Conservation (phyloP, 2,113 vertebrate species). For the Oryzias celebensis region DNA sequence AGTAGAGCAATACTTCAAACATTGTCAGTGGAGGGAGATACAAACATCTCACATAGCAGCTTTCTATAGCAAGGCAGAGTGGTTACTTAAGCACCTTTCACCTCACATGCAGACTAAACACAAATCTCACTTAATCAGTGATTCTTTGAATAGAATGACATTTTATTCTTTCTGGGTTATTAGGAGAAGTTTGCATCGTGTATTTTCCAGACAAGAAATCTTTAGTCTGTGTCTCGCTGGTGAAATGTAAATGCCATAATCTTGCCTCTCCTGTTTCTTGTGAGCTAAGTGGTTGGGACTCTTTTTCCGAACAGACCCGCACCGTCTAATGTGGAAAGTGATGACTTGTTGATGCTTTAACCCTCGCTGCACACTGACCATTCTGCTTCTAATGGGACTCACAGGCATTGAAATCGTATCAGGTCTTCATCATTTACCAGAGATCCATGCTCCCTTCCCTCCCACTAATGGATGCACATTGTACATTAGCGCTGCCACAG, state of each 20-base stretch:
- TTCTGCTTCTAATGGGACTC: conserved; percentile 69
- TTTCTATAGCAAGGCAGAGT: conserved; percentile 46
- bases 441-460: conserved; percentile 52
- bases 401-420: conserved; percentile 69
- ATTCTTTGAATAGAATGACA: conserved; percentile 42
- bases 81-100: conserved; percentile 63
- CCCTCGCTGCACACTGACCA: conserved; percentile 54
- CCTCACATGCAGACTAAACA: conserved; percentile 49
- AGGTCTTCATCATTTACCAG: conserved; percentile 65
- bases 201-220: conserved; percentile 15
- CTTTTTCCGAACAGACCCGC: conserved; percentile 53
- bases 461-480: conserved; percentile 64
- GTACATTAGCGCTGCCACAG: conserved; percentile 65
- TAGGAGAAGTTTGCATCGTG: conserved; percentile 21
- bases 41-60: conserved; percentile 37
- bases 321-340: conserved; percentile 66
- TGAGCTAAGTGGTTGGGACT: conserved; percentile 65
- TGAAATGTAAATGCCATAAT: conserved; percentile 37
- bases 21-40: conserved; percentile 23
- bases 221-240: conserved; percentile 29
- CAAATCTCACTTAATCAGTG: conserved; percentile 32
- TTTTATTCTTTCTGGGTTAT: conserved; percentile 21
- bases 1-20: conserved; percentile 8
- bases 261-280: conserved; percentile 37
- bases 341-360: conserved; percentile 69